Evolutionary conservation across 2,797 vertebrate species (phyloP).

Genomic region (Iguana delicatissima): DNA sequence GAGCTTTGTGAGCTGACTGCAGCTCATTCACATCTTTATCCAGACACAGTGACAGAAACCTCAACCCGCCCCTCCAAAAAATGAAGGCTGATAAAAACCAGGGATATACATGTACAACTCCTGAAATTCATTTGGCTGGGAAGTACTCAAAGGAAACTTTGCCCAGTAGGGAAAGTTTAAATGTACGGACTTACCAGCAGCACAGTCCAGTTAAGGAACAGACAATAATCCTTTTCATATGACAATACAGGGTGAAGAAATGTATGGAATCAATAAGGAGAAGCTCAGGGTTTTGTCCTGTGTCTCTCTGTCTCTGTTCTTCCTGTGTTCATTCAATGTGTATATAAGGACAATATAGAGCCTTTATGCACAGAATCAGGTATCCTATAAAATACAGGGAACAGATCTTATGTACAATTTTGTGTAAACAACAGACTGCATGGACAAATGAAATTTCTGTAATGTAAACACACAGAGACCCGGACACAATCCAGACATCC

Average conservation of each 20-base stretch:
- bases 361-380: not conserved
- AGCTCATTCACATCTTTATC: conserved; percentile 25
- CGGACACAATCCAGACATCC: not conserved
- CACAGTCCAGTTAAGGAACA: conserved; percentile 29
- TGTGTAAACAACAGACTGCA: too few relatives aligned
- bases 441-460: too few relatives aligned
- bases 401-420: not conserved
- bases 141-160: conserved; percentile 24
- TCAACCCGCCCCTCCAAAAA: conserved; percentile 8
- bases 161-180: conserved; percentile 18
- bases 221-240: conserved; percentile 11
- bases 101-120: conserved; percentile 27
- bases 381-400: not conserved
- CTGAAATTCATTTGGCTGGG: conserved; percentile 7
- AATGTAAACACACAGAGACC: not conserved
- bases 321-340: not conserved
- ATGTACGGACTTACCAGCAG: conserved; percentile 20
- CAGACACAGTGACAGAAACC: not conserved
- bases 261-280: not conserved
- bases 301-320: not conserved
- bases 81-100: conserved; percentile 14
- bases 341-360: too few relatives aligned
- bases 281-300: not conserved
- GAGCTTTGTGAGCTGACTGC: conserved; percentile 5
- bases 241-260: conserved; percentile 19